These are phyloP conservation scores for Iphiclides podalirius DNA, from an alignment of 2,888 invertebrate genomes.

Conservation along the genomic window DNA sequence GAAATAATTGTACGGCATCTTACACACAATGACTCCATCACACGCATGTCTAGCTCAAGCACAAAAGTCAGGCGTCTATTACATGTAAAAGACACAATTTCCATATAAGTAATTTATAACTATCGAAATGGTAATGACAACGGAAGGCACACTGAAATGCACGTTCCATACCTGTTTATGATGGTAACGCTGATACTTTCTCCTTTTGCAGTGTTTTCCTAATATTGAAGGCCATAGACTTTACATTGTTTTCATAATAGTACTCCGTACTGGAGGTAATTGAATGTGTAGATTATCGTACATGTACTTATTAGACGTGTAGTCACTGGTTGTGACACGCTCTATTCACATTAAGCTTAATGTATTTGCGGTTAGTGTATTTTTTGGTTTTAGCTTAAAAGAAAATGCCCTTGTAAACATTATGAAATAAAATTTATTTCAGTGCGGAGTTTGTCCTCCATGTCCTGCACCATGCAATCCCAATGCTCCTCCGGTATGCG, in stretches of 20 bases:
- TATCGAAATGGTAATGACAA: too few relatives aligned
- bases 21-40: constrained; percentile 19
- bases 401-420: neutral
- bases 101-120: neutral
- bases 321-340: constrained; percentile 15
- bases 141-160: too few relatives aligned
- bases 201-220: neutral
- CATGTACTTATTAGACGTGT: constrained; percentile 5
- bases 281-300: constrained; percentile 8
- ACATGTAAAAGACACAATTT: constrained; percentile 6
- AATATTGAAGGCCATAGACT: neutral
- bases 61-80: constrained; percentile 5
- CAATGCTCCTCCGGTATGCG: constrained; percentile 58
- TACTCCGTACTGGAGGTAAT: constrained; percentile 1
- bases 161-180: too few relatives aligned
- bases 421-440: constrained; percentile 30
- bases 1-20: constrained; percentile 13
- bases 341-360: constrained; percentile 17
- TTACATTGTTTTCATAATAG: neutral
- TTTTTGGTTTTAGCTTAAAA: constrained; percentile 5
- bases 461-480: constrained; percentile 71
- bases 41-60: constrained; percentile 14
- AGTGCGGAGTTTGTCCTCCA: constrained; percentile 69
- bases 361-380: constrained; percentile 10
- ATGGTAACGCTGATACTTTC: too few relatives aligned